Evolutionary conservation across 2,113 vertebrate genomes (phyloP).

Genomic region (Choloepus hoffmanni): DNA sequence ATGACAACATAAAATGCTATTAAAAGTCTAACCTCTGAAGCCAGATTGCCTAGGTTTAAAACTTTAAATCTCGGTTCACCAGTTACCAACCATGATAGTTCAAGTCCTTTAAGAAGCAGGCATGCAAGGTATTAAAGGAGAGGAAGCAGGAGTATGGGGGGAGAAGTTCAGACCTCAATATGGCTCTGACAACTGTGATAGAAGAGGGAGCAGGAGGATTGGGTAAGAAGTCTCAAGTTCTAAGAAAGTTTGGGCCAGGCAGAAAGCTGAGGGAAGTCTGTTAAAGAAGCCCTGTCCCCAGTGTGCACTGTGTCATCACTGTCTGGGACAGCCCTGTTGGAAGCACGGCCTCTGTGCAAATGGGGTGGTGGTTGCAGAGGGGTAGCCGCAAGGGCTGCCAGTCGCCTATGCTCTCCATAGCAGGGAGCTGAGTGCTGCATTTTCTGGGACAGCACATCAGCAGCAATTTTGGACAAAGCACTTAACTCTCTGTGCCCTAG

Average conservation of each 20-base stretch:
- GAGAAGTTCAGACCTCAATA: background rate
- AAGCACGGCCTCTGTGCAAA: background rate
- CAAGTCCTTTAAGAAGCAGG: background rate
- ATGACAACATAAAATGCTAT: no score
- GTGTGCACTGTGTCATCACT: background rate
- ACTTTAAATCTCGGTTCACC: no score
- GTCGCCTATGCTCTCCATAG: background rate
- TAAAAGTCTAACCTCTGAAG: no score
- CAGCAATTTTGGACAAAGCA: no score
- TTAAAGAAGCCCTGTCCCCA: background rate
- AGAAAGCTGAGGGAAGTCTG: background rate
- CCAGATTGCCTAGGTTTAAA: no score
- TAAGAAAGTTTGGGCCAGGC: no score
- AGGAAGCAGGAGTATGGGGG: background rate
- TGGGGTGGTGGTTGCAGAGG: no score
- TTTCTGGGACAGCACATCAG: background rate
- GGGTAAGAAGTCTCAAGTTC: background rate
- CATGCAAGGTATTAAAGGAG: no score
- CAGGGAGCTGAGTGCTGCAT: background rate
- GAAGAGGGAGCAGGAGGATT: background rate
- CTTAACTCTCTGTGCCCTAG: no score
- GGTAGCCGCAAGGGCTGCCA: background rate
- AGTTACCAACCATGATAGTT: background rate
- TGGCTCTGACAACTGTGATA: background rate
- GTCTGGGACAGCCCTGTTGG: background rate